A percentile compares a stretch with the other conserved stretches of the same genome.
Evolutionary conservation across 2,113 vertebrate species (phyloP).

Genomic region (Argyrosomus japonicus): DNA sequence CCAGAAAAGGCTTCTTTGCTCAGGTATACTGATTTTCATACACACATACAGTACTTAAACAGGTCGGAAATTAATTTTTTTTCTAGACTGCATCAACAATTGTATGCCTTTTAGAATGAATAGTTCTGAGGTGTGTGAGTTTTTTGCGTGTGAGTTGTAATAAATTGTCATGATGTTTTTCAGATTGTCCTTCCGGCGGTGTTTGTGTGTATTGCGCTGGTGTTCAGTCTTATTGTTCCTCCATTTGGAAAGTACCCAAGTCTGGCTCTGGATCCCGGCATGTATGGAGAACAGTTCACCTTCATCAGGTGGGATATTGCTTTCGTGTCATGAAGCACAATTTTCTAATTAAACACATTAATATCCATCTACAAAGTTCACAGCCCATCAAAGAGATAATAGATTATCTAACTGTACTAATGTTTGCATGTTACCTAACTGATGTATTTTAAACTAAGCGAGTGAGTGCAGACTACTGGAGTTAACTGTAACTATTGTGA

Average conservation of each 20-base stretch:
- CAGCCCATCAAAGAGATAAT: constrained; percentile 39
- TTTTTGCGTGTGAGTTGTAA: neutral
- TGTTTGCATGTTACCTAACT: neutral
- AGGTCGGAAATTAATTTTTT: neutral
- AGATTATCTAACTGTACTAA: neutral
- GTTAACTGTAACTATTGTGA: neutral
- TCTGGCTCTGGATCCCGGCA: constrained; percentile 93
- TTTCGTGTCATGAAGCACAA: too few species aligned
- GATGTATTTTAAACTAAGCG: neutral
- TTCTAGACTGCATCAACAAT: neutral
- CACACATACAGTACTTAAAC: neutral
- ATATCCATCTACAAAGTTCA: constrained; percentile 11
- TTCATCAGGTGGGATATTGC: constrained; percentile 90
- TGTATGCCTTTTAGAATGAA: neutral
- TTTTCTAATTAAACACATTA: too few species aligned
- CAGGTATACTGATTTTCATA: constrained; percentile 83
- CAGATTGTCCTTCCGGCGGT: constrained; percentile 97
- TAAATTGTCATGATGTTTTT: constrained; percentile 61
- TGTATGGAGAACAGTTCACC: constrained; percentile 96
- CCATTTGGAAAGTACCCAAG: constrained; percentile 97
- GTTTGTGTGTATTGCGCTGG: constrained; percentile 96
- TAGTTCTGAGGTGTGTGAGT: neutral
- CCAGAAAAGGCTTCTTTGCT: constrained; percentile 97
- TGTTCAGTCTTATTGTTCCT: constrained; percentile 97
- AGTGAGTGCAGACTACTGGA: neutral